These are phyloP conservation scores for Proisotoma minuta DNA, from an alignment of 2,888 invertebrate species.

Conservation along the genomic window DNA sequence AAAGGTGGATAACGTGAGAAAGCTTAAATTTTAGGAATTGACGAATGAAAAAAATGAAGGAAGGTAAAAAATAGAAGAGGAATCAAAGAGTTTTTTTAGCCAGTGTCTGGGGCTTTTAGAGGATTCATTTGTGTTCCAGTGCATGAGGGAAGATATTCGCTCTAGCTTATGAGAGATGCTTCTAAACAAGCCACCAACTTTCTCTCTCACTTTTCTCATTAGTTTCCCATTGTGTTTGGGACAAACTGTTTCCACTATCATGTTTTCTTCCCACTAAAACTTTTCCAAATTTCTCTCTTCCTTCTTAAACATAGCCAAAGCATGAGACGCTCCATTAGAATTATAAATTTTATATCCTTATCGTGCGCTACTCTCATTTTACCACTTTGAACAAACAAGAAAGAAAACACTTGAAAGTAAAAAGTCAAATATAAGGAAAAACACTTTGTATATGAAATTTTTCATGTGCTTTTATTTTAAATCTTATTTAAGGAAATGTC, in stretches of 20 bases:
- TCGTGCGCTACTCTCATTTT: no score
- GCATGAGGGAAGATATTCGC: no score
- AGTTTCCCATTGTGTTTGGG: constrained; percentile 13
- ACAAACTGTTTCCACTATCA: constrained; percentile 11
- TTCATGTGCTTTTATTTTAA: no score
- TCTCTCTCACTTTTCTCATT: constrained; percentile 16
- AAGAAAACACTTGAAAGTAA: no score
- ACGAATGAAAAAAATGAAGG: constrained; percentile 1
- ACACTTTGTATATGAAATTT: neutral
- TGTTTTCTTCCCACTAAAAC: constrained; percentile 10
- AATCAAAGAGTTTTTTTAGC: constrained; percentile 1
- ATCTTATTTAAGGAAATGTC: no score
- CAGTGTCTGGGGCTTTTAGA: no score
- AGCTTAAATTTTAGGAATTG: neutral
- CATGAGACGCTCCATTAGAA: constrained; percentile 1
- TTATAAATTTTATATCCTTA: constrained; percentile 2
- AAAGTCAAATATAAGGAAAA: neutral
- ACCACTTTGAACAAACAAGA: no score
- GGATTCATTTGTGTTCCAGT: no score
- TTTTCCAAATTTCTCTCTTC: constrained; percentile 4
- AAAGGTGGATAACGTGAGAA: neutral
- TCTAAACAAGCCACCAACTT: constrained; percentile 6
- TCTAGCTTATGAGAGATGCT: neutral
- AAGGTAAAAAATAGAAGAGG: neutral
- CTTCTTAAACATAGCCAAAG: neutral